These are phyloP conservation scores for Thereva nobilitata DNA, from an alignment of 2,888 invertebrate species.

Conservation along the genomic window DNA sequence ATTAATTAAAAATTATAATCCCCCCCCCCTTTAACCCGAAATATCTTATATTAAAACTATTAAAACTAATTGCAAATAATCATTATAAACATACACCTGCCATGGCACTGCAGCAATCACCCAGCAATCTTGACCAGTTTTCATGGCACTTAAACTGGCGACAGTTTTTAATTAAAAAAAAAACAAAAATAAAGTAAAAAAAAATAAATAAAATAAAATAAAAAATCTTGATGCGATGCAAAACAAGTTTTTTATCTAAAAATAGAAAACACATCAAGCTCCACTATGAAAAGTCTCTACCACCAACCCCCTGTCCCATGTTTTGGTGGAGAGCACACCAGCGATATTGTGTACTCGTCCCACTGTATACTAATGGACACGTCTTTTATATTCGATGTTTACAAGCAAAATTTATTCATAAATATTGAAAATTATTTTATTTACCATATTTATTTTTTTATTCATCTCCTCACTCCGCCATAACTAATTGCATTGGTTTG, in stretches of 20 bases:
- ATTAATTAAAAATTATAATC: too few species aligned
- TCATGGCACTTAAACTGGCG: constrained; percentile 21
- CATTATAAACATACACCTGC: constrained; percentile 25
- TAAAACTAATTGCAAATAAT: constrained; percentile 21
- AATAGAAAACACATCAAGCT: constrained; percentile 3
- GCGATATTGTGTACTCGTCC: background rate
- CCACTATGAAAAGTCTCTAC: too few species aligned
- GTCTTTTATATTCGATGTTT: constrained; percentile 15
- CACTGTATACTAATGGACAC: constrained; percentile 6
- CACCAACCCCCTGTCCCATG: background rate
- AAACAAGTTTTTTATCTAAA: constrained; percentile 31
- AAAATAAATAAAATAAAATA: too few species aligned
- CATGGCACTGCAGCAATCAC: constrained; percentile 25
- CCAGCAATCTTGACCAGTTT: constrained; percentile 22
- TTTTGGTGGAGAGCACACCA: too few species aligned
- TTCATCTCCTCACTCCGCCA: background rate
- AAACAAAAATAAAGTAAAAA: too few species aligned
- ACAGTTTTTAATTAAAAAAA: constrained; percentile 12
- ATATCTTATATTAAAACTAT: too few species aligned
- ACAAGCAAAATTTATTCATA: constrained; percentile 29
- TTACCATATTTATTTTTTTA: constrained; percentile 10
- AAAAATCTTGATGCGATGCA: background rate
- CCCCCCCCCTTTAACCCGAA: too few species aligned
- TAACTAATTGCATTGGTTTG: background rate
- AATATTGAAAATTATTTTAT: constrained; percentile 28